A percentile compares a stretch with the other conserved stretches of the same genome.
These are phyloP conservation scores for Geococcyx californianus DNA, from an alignment of 2,113 vertebrate species.

Conservation along the genomic window DNA sequence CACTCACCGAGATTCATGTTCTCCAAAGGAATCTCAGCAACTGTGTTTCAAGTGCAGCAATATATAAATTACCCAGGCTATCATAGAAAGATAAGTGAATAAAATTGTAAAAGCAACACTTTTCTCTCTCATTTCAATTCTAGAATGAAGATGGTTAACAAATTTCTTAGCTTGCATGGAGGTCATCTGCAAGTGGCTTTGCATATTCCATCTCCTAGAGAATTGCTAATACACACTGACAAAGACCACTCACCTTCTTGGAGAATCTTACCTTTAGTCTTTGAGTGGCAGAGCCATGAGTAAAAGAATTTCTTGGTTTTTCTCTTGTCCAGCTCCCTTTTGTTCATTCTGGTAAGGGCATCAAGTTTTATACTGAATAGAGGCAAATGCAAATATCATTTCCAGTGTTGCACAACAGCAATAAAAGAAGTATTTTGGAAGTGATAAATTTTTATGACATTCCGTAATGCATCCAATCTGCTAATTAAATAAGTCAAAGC, in stretches of 20 bases:
- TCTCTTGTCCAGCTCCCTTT: background rate
- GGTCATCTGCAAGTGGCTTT: background rate
- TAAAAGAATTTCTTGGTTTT: background rate
- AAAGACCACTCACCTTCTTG: background rate
- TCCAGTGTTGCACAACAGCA: background rate
- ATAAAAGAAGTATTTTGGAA: background rate
- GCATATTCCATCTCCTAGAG: background rate
- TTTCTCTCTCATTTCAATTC: conserved; percentile 16
- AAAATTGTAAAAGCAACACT: background rate
- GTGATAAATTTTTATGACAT: background rate
- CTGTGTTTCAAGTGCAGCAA: background rate
- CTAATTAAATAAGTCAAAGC: background rate
- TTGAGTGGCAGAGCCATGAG: background rate
- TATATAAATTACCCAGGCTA: background rate
- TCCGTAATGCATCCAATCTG: background rate
- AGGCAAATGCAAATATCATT: background rate
- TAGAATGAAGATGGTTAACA: background rate
- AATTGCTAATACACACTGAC: background rate
- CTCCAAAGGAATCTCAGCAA: background rate
- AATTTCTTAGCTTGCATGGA: conserved; percentile 1
- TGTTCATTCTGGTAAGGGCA: background rate
- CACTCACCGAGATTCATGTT: background rate
- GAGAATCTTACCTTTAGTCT: background rate
- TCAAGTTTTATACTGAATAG: background rate
- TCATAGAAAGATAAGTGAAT: background rate